Evolutionary conservation across 2,113 vertebrate genomes (phyloP).

Genomic region (Antennarius striatus): DNA sequence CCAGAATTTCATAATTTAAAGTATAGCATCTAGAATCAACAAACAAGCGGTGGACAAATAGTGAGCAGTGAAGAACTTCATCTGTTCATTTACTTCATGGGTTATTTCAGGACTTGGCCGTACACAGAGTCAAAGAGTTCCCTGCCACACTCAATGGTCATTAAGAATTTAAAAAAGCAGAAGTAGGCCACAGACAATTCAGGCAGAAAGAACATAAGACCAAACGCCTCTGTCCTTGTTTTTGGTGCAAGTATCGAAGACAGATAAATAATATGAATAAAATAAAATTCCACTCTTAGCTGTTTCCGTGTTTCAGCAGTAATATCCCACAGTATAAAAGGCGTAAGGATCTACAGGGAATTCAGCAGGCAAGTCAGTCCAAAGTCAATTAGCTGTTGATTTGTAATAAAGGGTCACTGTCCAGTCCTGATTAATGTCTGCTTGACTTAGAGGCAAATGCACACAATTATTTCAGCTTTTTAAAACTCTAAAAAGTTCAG

Average conservation of each 20-base stretch:
- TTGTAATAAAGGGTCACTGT: constrained; percentile 28
- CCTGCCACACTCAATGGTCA: constrained; percentile 43
- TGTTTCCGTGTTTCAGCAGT: background rate
- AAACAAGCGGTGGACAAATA: background rate
- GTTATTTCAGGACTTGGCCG: constrained; percentile 61
- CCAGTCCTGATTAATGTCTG: constrained; percentile 26
- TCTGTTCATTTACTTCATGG: constrained; percentile 17
- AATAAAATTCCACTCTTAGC: too few relatives aligned
- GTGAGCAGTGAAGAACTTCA: background rate
- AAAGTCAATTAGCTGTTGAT: constrained; percentile 11
- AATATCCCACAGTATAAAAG: constrained; percentile 6
- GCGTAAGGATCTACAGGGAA: constrained; percentile 6
- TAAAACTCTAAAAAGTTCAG: too few relatives aligned
- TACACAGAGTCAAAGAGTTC: constrained; percentile 37
- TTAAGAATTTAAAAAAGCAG: constrained; percentile 61
- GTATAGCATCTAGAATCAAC: background rate
- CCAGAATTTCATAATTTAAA: too few relatives aligned
- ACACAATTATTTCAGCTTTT: background rate
- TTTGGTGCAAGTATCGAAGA: background rate
- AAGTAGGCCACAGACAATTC: constrained; percentile 58
- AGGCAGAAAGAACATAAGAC: constrained; percentile 41
- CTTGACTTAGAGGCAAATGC: constrained; percentile 1
- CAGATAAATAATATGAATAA: constrained; percentile 1
- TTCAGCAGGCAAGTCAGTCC: constrained; percentile 13
- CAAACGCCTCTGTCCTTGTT: constrained; percentile 1